Conservation (phyloP, 2,888 invertebrate species). For the Hoplodrina ambigua region DNA sequence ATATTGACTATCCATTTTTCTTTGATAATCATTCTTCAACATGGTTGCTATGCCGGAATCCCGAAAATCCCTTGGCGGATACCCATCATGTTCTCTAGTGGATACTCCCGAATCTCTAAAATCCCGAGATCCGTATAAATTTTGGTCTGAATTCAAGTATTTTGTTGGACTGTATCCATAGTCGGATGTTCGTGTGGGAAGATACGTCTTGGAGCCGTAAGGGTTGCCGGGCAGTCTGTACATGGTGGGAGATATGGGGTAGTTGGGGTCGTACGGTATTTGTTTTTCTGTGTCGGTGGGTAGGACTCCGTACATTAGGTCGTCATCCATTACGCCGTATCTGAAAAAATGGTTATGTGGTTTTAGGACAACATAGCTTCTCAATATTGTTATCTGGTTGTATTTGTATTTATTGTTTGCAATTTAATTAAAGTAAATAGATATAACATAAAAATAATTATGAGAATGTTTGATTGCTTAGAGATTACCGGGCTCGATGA, state of each 20-base stretch:
- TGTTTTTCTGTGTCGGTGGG: slow-evolving; percentile 85
- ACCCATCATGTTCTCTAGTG: slow-evolving; percentile 84
- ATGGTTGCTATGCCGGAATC: slow-evolving; percentile 88
- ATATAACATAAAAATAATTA: no score
- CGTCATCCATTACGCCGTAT: slow-evolving; percentile 87
- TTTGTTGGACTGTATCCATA: slow-evolving; percentile 88
- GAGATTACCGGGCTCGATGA: no score
- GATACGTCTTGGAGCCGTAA: slow-evolving; percentile 88
- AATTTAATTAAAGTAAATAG: no score
- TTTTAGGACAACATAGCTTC: neutral
- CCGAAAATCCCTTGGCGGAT: slow-evolving; percentile 84
- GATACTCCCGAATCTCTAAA: slow-evolving; percentile 82
- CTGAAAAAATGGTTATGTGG: slow-evolving; percentile 65
- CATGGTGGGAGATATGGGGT: slow-evolving; percentile 88
- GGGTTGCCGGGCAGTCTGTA: slow-evolving; percentile 85
- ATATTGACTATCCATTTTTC: slow-evolving; percentile 86
- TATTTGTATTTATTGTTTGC: no score
- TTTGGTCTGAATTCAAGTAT: slow-evolving; percentile 81
- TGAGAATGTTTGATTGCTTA: no score
- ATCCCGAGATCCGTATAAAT: slow-evolving; percentile 84
- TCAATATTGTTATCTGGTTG: no score
- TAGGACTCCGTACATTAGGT: slow-evolving; percentile 85
- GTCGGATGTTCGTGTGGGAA: slow-evolving; percentile 85
- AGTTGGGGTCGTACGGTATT: slow-evolving; percentile 86
- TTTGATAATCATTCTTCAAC: slow-evolving; percentile 89